Conservation (phyloP, 2,797 vertebrate species). For the Manis crassicaudata region DNA sequence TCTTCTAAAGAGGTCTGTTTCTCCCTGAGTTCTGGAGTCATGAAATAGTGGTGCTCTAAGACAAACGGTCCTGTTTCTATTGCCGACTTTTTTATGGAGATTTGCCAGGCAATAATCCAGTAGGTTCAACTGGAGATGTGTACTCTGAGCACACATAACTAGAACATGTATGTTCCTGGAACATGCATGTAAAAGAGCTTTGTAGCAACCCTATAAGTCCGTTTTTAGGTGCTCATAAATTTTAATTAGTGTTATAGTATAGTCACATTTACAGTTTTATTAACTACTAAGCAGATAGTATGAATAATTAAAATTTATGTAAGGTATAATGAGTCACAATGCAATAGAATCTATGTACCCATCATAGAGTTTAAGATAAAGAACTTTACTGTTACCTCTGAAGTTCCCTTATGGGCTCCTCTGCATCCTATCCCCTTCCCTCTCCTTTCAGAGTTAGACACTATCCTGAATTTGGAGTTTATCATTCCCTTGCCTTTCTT, state of each 20-base stretch:
- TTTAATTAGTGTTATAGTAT: neutral
- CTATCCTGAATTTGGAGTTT: neutral
- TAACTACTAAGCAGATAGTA: neutral
- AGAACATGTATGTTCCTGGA: neutral
- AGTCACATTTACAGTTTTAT: neutral
- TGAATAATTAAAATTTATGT: neutral
- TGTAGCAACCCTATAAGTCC: neutral
- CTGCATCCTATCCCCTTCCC: neutral
- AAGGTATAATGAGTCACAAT: neutral
- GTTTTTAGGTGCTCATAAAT: neutral
- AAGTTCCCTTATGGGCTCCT: neutral
- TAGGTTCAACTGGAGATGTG: neutral
- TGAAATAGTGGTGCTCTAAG: neutral
- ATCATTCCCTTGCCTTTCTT: neutral
- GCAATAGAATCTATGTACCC: neutral
- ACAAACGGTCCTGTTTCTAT: neutral
- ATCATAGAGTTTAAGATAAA: neutral
- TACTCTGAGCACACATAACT: neutral
- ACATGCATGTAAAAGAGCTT: neutral
- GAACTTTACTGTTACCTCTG: neutral
- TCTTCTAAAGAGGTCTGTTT: neutral
- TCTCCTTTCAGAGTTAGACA: neutral
- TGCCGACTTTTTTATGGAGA: neutral
- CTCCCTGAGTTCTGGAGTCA: neutral
- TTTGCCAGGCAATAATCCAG: neutral